phyloP scores from a whole-genome alignment of 2,113 vertebrate species.

The Xiphophorus couchianus region DNA sequence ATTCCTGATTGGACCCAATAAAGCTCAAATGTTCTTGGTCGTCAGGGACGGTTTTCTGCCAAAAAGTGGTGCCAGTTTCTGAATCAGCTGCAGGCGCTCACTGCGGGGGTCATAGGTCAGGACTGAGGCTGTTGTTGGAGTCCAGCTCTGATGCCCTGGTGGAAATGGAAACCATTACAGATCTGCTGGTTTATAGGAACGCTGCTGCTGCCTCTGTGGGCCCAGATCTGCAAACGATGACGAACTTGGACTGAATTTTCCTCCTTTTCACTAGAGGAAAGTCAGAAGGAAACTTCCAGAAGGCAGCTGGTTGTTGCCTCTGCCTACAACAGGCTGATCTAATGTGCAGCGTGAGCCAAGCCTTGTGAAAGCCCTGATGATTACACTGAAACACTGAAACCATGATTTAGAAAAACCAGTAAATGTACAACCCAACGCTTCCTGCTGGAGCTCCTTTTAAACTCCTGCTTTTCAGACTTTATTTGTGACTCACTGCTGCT shows the following conservation, averaged over 20 bases:
- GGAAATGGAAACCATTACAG: conserved; percentile 77
- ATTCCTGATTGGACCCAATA: conserved; percentile 41
- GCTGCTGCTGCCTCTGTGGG: conserved; percentile 41
- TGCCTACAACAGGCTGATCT: background rate
- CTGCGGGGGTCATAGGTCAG: conserved; percentile 28
- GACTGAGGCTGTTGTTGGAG: conserved; percentile 19
- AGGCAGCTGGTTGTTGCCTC: background rate
- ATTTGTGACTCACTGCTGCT: background rate
- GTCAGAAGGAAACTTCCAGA: conserved; percentile 14
- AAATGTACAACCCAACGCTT: background rate
- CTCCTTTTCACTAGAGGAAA: conserved; percentile 37
- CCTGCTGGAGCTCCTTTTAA: background rate
- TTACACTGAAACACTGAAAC: background rate
- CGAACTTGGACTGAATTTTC: conserved; percentile 28
- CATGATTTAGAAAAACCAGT: background rate
- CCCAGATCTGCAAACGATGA: conserved; percentile 25
- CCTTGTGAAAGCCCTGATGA: too few relatives aligned
- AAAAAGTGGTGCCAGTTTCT: conserved; percentile 35
- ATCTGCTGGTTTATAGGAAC: conserved; percentile 69
- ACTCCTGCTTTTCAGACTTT: background rate
- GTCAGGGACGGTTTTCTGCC: conserved; percentile 34
- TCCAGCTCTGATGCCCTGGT: conserved; percentile 50
- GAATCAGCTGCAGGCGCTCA: conserved; percentile 49
- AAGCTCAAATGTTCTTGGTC: conserved; percentile 52
- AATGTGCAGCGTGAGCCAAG: background rate